Evolutionary conservation across 2,888 invertebrate species (phyloP).

Genomic region (Sarcophaga subvicina): DNA sequence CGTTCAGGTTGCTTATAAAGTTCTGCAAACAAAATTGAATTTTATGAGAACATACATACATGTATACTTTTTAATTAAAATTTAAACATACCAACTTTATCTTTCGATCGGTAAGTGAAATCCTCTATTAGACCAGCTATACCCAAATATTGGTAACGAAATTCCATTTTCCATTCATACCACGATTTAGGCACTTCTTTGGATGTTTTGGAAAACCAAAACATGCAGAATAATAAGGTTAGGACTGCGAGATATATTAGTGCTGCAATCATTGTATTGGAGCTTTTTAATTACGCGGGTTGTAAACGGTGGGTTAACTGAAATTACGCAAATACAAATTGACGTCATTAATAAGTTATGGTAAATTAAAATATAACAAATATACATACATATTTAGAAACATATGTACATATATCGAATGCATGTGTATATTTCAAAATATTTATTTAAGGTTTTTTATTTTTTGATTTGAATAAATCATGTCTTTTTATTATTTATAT

Average conservation of each 20-base stretch:
- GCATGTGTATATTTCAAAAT: too few species aligned
- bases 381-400: too few species aligned
- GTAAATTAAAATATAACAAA: too few species aligned
- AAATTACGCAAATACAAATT: neutral
- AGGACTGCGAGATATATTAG: conserved; percentile 71
- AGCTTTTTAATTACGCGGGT: neutral
- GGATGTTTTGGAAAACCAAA: conserved; percentile 80
- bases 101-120: conserved; percentile 74
- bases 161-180: conserved; percentile 81
- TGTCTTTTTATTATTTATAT: neutral
- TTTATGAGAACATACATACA: neutral
- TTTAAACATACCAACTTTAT: conserved; percentile 79
- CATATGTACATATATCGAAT: too few species aligned
- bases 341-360: neutral
- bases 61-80: conserved; percentile 26
- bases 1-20: conserved; percentile 86
- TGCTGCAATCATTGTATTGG: conserved; percentile 69
- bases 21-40: conserved; percentile 81
- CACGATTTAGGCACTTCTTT: conserved; percentile 80
- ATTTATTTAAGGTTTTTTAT: too few species aligned
- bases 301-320: too few species aligned
- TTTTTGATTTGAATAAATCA: neutral
- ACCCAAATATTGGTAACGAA: conserved; percentile 79
- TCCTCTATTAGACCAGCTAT: conserved; percentile 79
- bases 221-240: conserved; percentile 73